Evolutionary conservation across 2,888 invertebrate species (phyloP), one percentile per base, ranked within the genome.

Genomic region (Amblyteles armatorius): DNA sequence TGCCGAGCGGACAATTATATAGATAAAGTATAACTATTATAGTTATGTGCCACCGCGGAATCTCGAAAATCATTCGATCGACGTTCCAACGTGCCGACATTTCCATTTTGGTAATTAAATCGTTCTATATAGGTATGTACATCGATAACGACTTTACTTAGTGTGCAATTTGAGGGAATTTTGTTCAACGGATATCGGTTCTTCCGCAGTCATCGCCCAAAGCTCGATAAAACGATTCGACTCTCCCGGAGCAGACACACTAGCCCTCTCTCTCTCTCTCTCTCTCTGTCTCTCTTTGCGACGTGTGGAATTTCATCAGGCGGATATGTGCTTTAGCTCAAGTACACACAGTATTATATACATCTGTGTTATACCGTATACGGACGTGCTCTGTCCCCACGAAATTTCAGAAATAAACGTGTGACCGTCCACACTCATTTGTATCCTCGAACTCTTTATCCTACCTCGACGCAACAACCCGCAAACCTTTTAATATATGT

Each of bases 101-200:
- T 87, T 88, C 88, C 90, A 89, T 91, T 92, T 93, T 90, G 91
- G 86, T 90, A 93, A 93, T 93, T 93, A 92, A 92, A 92, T 91
- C 89, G 88, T 87, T 87, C 87, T 87, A 67, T 65, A 22, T 72
- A 33, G 13, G 36, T 29, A 50, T 9, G 3, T 22, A 26, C 65
- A 52, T 71, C 40, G 71, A 69, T 60, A 79, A 77, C 77, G 57
- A 67, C 19, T 40, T 40, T 40, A 11, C 40, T 40, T 11, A 11
- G 40, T 40, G 6, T 11, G 40, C 40, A 11, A 40, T 40, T 40
- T 11, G 40, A 40, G 7, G 2, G 9, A 40, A 40, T 40, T 40
- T 40, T 11, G 40, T 40, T 40, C 7, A 40, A 40, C 40, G 3
- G 40, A 40, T 40, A 40, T 40, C 11, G 40, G 40, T 40, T 40